These are phyloP conservation scores for Atlantisia rogersi DNA, from an alignment of 2,113 vertebrate species.

Conservation along the genomic window DNA sequence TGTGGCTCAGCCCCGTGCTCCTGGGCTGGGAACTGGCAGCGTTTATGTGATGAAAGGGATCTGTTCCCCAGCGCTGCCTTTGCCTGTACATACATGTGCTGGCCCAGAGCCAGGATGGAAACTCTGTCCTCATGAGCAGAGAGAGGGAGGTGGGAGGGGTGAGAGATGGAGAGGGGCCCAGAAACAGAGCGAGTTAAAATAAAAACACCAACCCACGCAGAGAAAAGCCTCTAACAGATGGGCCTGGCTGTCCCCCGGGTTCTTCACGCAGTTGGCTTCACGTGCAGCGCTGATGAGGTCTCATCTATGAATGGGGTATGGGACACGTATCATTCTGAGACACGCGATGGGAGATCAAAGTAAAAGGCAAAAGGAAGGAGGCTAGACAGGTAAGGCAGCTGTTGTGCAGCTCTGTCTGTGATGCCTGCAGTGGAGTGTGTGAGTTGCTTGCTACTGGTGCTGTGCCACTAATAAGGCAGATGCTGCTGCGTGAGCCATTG, in stretches of 20 bases:
- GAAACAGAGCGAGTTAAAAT: conserved; percentile 41
- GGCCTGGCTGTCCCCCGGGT: background rate
- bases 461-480: background rate
- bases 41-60: conserved; percentile 27
- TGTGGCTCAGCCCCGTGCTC: background rate
- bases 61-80: conserved; percentile 69
- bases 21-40: background rate
- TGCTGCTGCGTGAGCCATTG: background rate
- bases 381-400: background rate
- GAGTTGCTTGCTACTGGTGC: background rate
- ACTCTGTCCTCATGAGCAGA: conserved; percentile 72
- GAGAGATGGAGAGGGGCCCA: conserved; percentile 48
- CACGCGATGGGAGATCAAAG: background rate
- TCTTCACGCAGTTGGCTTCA: background rate
- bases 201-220: background rate
- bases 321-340: background rate
- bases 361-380: background rate
- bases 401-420: background rate
- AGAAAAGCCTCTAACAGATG: background rate
- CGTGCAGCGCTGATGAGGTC: background rate
- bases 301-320: background rate
- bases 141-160: conserved; percentile 50
- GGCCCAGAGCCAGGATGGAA: conserved; percentile 77
- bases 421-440: background rate
- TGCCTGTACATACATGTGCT: conserved; percentile 61